A percentile compares a stretch with the other conserved stretches of the same genome.
These are phyloP conservation scores for Zelostemma sp. DNA, from an alignment of 1,140 invertebrate genomes.

Conservation along the genomic window DNA sequence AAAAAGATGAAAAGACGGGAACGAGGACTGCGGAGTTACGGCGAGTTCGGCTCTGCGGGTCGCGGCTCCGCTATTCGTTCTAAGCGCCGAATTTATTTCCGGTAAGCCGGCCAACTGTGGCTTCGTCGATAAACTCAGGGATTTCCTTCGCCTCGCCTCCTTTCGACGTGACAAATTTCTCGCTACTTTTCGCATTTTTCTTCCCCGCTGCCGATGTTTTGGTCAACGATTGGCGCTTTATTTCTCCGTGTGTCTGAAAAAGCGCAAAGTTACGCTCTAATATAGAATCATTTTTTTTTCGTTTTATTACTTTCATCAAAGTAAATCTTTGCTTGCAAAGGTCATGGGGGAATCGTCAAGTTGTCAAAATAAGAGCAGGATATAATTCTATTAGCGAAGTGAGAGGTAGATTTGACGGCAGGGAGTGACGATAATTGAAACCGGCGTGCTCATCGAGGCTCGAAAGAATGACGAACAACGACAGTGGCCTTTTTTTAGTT, in stretches of 20 bases:
- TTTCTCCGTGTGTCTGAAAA: no score
- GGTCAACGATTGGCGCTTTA: no score
- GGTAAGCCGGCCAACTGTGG: conserved; percentile 36
- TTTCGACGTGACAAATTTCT: conserved; percentile 15
- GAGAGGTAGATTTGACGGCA: no score
- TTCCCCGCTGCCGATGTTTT: neutral
- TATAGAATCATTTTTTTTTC: neutral
- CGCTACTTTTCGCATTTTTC: conserved; percentile 3
- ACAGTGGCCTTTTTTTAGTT: neutral
- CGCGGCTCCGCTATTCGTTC: conserved; percentile 27
- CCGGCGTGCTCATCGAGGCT: neutral
- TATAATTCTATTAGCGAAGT: no score
- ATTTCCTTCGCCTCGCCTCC: conserved; percentile 21
- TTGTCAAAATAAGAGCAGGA: no score
- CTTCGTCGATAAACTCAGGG: conserved; percentile 35
- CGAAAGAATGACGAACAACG: neutral
- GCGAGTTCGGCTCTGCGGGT: conserved; percentile 26
- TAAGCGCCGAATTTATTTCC: conserved; percentile 42
- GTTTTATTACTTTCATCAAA: no score
- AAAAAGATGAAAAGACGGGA: neutral
- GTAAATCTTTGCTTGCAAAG: no score
- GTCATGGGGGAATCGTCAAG: no score
- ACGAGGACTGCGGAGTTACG: conserved; percentile 28
- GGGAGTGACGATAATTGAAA: no score
- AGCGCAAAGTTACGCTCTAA: no score